phyloP scores from a whole-genome alignment of 2,113 vertebrate species.

The Crotalus tigris region DNA sequence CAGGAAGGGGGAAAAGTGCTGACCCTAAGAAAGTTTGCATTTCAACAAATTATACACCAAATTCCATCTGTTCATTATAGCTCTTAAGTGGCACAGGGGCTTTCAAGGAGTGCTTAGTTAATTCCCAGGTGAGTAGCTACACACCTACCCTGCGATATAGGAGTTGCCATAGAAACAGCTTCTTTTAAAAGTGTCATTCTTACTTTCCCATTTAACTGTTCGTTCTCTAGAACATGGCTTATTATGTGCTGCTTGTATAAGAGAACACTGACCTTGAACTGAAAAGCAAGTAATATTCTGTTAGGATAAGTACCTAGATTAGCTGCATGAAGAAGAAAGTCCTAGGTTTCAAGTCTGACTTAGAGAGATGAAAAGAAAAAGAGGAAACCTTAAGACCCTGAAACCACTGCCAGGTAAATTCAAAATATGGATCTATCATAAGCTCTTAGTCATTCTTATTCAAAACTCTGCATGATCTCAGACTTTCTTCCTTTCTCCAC shows the following conservation, averaged over 20 bases:
- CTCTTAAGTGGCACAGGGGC: constrained; percentile 31
- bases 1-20: constrained; percentile 4
- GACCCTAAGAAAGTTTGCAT: constrained; percentile 31
- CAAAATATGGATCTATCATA: neutral
- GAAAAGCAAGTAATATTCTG: constrained; percentile 12
- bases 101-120: constrained; percentile 61
- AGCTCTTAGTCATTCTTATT: neutral
- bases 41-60: constrained; percentile 27
- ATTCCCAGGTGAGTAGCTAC: constrained; percentile 40
- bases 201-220: constrained; percentile 60
- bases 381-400: neutral
- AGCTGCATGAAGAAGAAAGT: neutral
- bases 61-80: constrained; percentile 55
- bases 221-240: constrained; percentile 23
- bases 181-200: constrained; percentile 49
- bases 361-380: constrained; percentile 4
- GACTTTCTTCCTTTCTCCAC: neutral
- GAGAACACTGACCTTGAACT: neutral
- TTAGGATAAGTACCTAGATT: neutral
- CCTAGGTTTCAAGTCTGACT: neutral
- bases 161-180: constrained; percentile 51
- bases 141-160: constrained; percentile 43
- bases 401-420: neutral
- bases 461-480: neutral
- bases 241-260: neutral